Conservation (phyloP, 2,113 vertebrate genomes). For the Crotophaga sulcirostris region DNA sequence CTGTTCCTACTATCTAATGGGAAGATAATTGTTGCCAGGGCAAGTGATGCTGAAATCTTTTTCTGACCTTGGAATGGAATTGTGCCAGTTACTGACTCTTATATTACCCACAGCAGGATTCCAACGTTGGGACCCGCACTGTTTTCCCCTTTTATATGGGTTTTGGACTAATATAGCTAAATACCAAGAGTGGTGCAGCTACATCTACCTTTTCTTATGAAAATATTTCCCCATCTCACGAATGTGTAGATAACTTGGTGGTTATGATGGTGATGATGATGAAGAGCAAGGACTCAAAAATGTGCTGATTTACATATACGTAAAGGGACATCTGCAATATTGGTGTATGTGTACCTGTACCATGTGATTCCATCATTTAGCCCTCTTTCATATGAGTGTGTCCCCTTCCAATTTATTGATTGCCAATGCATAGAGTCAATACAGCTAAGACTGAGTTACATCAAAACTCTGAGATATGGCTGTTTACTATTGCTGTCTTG, state of each 20-base stretch:
- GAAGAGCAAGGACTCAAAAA: neutral
- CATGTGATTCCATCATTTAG: neutral
- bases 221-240: neutral
- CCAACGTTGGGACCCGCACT: accelerated
- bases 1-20: neutral
- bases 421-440: neutral
- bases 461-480: neutral
- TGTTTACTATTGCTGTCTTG: neutral
- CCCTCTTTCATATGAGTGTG: neutral
- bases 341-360: accelerated
- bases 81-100: neutral
- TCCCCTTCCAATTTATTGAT: neutral
- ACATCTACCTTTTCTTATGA: neutral
- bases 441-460: accelerated
- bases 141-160: neutral
- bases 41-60: neutral
- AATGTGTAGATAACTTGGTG: neutral
- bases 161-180: neutral
- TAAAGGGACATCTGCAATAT: accelerated
- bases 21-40: neutral
- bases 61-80: neutral
- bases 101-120: neutral
- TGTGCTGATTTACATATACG: accelerated
- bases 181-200: neutral
- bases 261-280: neutral